These are phyloP conservation scores for Aphelinus atriplicis DNA, from an alignment of 1,140 invertebrate species.

Conservation along the genomic window DNA sequence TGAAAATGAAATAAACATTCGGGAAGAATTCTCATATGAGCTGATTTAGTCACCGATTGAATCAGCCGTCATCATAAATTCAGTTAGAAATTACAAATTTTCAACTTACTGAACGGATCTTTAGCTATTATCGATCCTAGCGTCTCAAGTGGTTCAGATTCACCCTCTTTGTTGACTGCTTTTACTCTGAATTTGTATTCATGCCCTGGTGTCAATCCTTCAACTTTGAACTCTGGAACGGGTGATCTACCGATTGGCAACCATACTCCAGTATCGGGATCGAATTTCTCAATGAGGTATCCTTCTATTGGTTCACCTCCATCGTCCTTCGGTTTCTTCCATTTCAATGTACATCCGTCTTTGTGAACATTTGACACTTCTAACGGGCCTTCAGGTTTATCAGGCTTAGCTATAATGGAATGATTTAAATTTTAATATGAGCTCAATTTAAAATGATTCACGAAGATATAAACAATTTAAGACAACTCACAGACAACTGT, in stretches of 20 bases:
- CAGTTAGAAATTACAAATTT: neutral
- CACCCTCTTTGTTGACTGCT: constrained; percentile 96
- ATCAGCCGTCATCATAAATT: no score
- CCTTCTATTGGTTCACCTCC: constrained; percentile 94
- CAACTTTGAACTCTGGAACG: constrained; percentile 87
- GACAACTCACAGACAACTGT: constrained; percentile 83
- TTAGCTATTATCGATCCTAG: constrained; percentile 92
- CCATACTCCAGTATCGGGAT: constrained; percentile 91
- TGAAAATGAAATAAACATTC: no score
- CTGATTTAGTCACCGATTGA: no score
- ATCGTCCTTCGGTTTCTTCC: constrained; percentile 98
- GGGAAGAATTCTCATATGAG: no score
- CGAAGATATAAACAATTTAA: neutral
- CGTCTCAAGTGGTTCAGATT: constrained; percentile 96
- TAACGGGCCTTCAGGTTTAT: constrained; percentile 92
- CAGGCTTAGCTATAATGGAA: constrained; percentile 80
- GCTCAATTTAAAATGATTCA: neutral
- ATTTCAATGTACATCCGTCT: constrained; percentile 94
- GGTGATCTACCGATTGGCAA: constrained; percentile 84
- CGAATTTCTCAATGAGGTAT: constrained; percentile 96
- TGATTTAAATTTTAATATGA: constrained; percentile 16
- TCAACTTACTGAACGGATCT: constrained; percentile 90
- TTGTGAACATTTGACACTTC: constrained; percentile 96
- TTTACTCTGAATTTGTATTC: constrained; percentile 99
- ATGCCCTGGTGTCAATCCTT: constrained; percentile 89